A percentile compares a stretch with the other conserved stretches of the same genome.
Conservation (phyloP, 2,797 vertebrate species). For the Pantherophis alleghaniensis region DNA sequence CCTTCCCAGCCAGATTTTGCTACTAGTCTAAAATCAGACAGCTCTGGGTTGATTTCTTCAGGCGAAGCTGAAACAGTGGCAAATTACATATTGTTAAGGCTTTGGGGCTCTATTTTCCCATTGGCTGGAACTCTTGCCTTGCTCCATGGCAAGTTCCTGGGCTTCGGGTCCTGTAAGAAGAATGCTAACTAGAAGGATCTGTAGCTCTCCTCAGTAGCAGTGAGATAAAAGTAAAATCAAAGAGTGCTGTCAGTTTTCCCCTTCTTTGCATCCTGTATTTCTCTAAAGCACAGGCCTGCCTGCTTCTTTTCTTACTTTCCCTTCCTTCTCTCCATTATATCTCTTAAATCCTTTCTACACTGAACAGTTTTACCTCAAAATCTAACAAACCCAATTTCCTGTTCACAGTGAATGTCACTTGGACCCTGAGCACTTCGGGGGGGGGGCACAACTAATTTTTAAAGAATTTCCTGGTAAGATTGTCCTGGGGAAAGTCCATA, state of each 20-base stretch:
- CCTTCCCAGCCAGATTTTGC: not conserved
- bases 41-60: not conserved
- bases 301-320: not conserved
- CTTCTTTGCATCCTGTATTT: not conserved
- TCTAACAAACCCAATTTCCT: slow-evolving; percentile 30
- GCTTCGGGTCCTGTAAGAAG: not conserved
- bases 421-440: not conserved
- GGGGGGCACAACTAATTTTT: not conserved
- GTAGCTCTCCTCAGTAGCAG: not conserved
- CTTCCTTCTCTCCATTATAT: not conserved
- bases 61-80: not conserved
- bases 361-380: slow-evolving; percentile 12
- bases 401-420: not conserved
- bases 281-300: not conserved
- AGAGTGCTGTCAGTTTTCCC: not conserved
- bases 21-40: not conserved
- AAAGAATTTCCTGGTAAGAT: slow-evolving; percentile 27
- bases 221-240: not conserved
- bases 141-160: not conserved
- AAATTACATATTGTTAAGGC: not conserved
- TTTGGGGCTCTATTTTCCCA: not conserved
- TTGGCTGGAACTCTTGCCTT: not conserved
- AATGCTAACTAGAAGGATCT: not conserved
- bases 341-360: not conserved
- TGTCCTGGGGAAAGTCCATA: not conserved